Base-by-base conservation (phyloP, 2,888 invertebrate genomes). In the Amblyjoppa proteus region DNA sequence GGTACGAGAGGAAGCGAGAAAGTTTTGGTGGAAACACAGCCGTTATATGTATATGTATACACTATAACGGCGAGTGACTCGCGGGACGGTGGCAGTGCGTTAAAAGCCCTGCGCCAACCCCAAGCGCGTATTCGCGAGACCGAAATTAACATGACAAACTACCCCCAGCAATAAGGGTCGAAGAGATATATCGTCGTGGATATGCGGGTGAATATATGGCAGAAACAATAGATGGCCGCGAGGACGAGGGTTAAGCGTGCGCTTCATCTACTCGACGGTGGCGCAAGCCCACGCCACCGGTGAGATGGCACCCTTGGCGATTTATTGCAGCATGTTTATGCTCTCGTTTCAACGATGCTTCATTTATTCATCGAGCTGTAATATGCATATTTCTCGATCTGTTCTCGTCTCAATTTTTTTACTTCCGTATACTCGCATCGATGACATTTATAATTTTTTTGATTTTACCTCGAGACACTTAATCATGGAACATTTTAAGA, bases 101-200 rank as follows among this genome's bases (percentile, higher is more conserved):
- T 94, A 94, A 94, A 94, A 94, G 94, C 94, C 91, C 89, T 86
- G 89, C 89, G 89, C 91, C 92, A 64, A 64, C 64, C 64, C 64
- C 64, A n/a, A 64, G 61, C 91, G 91, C 86, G 87, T 89, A 90
- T 89, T 90, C 92, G 92, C 92, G 92, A 91, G 91, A 92, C 92
- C 92, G 92, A 93, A 94, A 94, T 94, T 94, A 94, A 94, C 94
- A 94, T 94, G 94, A 94, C 93, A 94, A 94, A 94, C 94, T 94
- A 93, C 93, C 93, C 94, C 89, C 91, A 92, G 94, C 93, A 93
- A 94, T 93, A 93, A 94, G 93, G 93, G 93, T 92, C 91, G 90
- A 90, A 90, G 92, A 93, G 92, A 94, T 93, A 93, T 93, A 94
- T 93, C 91, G 91, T 89, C 88, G 87, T 91, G 93, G 89, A 92